These are phyloP conservation scores for Seriola rivoliana DNA, from an alignment of 2,113 vertebrate species.

Conservation along the genomic window DNA sequence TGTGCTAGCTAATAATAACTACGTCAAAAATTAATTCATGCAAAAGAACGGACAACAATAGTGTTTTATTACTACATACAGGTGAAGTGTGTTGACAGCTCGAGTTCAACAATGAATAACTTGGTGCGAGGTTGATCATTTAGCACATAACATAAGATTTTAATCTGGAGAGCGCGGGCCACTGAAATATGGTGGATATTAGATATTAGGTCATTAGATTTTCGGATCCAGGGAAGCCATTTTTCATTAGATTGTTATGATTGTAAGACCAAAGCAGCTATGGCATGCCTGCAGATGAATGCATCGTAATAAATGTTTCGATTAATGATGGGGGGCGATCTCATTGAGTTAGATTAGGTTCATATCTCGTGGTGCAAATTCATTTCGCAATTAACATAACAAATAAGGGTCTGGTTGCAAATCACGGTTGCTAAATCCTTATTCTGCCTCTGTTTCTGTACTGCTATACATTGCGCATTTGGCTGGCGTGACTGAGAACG, in stretches of 20 bases:
- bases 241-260: conserved; percentile 73
- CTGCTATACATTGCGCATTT: neutral
- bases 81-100: neutral
- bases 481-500: neutral
- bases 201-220: conserved; percentile 76
- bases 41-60: conserved; percentile 7
- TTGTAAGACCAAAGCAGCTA: conserved; percentile 29
- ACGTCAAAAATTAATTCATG: conserved; percentile 73
- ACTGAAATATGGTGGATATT: conserved; percentile 63
- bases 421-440: neutral
- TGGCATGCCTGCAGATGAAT: neutral
- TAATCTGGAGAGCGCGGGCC: conserved; percentile 28
- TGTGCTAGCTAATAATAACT: conserved; percentile 66
- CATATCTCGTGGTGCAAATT: neutral
- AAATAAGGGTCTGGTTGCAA: neutral
- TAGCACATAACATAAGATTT: neutral
- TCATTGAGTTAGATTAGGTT: neutral
- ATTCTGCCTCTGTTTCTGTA: neutral
- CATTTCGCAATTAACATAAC: neutral
- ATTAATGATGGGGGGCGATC: neutral
- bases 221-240: conserved; percentile 75
- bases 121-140: neutral
- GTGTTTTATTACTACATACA: neutral
- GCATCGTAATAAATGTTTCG: neutral
- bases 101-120: neutral